Conservation (phyloP, 2,797 vertebrate genomes). For the Lagorchestes hirsutus region DNA sequence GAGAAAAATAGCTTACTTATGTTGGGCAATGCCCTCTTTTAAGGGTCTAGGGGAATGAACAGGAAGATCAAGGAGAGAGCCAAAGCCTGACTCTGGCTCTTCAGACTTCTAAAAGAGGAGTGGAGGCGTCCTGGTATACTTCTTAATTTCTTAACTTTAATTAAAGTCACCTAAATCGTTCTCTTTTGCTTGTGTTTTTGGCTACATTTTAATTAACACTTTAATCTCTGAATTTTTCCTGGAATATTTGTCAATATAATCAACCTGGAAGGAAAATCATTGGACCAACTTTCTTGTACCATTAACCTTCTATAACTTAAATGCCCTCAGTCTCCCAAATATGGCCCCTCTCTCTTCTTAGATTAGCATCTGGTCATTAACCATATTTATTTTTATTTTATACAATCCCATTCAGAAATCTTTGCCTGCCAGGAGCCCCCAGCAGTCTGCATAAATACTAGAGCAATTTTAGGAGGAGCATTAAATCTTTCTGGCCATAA, state of each 20-base stretch:
- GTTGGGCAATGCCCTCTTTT: neutral
- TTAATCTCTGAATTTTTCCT: neutral
- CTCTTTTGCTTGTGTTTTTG: too few species aligned
- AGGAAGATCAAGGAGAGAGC: neutral
- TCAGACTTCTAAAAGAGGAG: neutral
- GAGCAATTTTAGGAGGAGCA: neutral
- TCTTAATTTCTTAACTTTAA: neutral
- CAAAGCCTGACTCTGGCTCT: neutral
- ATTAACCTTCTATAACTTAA: neutral
- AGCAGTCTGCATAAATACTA: neutral
- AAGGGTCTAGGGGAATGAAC: neutral
- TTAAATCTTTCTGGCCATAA: neutral
- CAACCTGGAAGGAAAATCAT: neutral
- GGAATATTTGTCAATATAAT: neutral
- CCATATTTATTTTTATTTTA: neutral
- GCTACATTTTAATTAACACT: too few species aligned
- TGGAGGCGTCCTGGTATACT: accelerated
- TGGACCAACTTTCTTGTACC: neutral
- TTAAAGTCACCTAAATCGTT: too few species aligned
- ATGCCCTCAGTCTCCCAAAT: neutral
- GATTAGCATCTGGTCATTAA: neutral
- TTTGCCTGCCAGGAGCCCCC: neutral
- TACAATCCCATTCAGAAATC: too few species aligned
- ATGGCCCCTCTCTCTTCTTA: too few species aligned
- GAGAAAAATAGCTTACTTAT: neutral